Evolutionary conservation across 2,888 invertebrate genomes (phyloP), one percentile per base, ranked within the genome.

Genomic region (Periphyllus acericola): DNA sequence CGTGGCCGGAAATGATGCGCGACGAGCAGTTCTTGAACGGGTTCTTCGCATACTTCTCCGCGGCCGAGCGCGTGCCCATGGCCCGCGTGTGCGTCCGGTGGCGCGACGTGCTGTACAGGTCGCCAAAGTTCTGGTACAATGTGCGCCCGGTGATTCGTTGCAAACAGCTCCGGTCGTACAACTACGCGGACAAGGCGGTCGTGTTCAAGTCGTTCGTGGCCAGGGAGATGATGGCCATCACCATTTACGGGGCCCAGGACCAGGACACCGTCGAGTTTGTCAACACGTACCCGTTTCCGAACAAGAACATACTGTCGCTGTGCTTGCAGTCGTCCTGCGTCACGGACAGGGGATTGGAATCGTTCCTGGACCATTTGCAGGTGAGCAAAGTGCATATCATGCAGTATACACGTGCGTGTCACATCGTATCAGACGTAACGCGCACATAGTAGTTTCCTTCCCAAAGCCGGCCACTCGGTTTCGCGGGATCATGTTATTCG

Each of bases 201-300:
- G 93, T 96, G 89, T 97, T 96, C 92, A 95, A 95, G 90, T 96
- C 96, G 82, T 93, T 98, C 90, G 94, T 97, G 89, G 93, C 95
- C 90, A 94, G 98, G 90, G 97, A 97, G 40, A 97, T 98, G 91
- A 96, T 97, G 91, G 95, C 96, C 8, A 93, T 98, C 25, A 95
- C 95, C 89, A 93, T 98, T 89, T 93, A 97, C 90, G 96, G 96
- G 19, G 97, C 97, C 55, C 95, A 95, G 25, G 98, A 98, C 91
- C 96, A 96, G 91, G 98, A 98, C 92, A 95, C 97, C 83, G 93
- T 95, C 89, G 97, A 98, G 92, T 94, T 98, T 91, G 96, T 97
- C 89, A 95, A 95, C 91, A 95, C 96, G 90, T 97, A 96, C 91
- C 96, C 97, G 8, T 92, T 95, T 90, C 95, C 96, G 83, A 94